These are phyloP conservation scores for Xiphophorus maculatus DNA, from an alignment of 2,113 vertebrate genomes.

Conservation along the genomic window DNA sequence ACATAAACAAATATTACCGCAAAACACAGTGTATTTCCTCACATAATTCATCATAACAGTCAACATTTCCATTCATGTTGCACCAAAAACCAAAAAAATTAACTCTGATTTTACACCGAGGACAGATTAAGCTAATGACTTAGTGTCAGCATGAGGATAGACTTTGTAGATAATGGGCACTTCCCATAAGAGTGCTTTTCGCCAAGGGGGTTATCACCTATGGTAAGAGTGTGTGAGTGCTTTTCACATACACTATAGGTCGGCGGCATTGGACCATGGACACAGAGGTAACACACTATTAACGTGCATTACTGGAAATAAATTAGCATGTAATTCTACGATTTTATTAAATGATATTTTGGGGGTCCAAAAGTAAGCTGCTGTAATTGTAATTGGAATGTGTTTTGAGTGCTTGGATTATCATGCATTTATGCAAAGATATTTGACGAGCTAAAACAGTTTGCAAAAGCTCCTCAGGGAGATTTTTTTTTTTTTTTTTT, in stretches of 20 bases:
- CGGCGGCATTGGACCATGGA: conserved; percentile 59
- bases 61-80: conserved; percentile 43
- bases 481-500: background rate
- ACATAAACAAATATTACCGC: background rate
- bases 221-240: conserved; percentile 76
- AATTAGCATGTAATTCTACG: conserved; percentile 71
- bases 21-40: background rate
- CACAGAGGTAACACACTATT: conserved; percentile 65
- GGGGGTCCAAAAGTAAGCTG: conserved; percentile 49
- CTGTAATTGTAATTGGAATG: conserved; percentile 44
- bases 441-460: conserved; percentile 38
- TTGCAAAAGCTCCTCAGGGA: conserved; percentile 2
- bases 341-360: conserved; percentile 71
- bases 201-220: conserved; percentile 75
- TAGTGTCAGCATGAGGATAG: conserved; percentile 69
- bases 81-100: conserved; percentile 55
- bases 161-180: conserved; percentile 76
- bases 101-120: conserved; percentile 68
- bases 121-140: conserved; percentile 77
- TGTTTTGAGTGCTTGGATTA: conserved; percentile 33
- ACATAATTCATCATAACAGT: conserved; percentile 18
- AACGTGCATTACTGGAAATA: conserved; percentile 68
- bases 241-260: conserved; percentile 66
- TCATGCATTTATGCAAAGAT: conserved; percentile 46
- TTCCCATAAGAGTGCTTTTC: conserved; percentile 77